Base-by-base conservation (phyloP, 2,113 vertebrate species). In the Microtus oregoni region DNA sequence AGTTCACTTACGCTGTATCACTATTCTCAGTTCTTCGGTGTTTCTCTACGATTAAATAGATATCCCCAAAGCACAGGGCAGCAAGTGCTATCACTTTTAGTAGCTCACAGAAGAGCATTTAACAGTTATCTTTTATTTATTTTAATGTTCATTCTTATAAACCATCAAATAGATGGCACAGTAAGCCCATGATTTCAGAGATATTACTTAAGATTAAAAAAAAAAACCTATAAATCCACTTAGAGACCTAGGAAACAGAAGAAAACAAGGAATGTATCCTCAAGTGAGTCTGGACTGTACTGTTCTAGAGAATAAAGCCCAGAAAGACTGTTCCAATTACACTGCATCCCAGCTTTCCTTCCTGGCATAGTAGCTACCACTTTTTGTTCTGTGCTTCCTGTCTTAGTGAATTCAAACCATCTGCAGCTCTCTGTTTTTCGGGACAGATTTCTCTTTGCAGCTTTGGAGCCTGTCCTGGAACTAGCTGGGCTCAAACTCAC, bases 71-170 rank as follows among this genome's bases (percentile, higher is more conserved):
- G 63, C 22, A 82, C 20, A 94, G 52, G 91, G 50, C 73, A 12
- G 4, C 41, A 30, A 55, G 26, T 85, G 28, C 19, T 44, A 89
- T 63, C 83, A 79, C n/a, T 92, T 96, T 86, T 94, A 78, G 47
- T 85, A 87, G 30, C 91, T 90, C 76, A 92, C 30, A 28, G 41
- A 92, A 92, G 41, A 97, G 52, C 24, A 73, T 14, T 90, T 82
- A 92, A 73, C 32, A 79, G 47, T 28, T 86, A 47, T 76, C 65
- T 19, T 41, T 38, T 77, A 91, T 52, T 78, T 89, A 88, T 76
- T 91, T 92, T 72, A 63, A 93, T 93, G 32, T 85, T 52, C 76
- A 4, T 89, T 90, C 77, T 72, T 92, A 94, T 32, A 94, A 95
- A 90, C 12, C 19, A 68, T 85, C 26, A 77, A 75, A 63, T 41